A percentile compares a stretch with the other conserved stretches of the same genome.
Conservation (phyloP, 2,113 vertebrate genomes). For the Xiphophorus maculatus region DNA sequence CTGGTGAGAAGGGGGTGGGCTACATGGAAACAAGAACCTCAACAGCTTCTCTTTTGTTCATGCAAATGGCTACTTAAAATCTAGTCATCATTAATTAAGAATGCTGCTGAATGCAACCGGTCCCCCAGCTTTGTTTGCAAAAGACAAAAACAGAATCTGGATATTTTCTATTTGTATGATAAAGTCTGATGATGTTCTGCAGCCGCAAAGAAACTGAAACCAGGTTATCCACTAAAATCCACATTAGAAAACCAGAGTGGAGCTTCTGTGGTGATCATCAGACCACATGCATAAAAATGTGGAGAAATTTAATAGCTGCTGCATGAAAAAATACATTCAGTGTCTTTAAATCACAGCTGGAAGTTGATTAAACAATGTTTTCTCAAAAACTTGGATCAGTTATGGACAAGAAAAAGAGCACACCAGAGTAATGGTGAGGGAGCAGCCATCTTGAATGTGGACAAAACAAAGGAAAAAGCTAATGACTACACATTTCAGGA, state of each 20-base stretch:
- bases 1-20: not conserved
- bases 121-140: not conserved
- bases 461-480: too few species aligned
- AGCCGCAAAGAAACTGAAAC: not conserved
- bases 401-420: too few species aligned
- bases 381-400: not conserved
- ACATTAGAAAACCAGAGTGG: not conserved
- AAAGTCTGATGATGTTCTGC: not conserved
- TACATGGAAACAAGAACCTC: not conserved
- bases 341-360: not conserved
- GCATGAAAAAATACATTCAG: not conserved
- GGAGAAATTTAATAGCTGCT: not conserved
- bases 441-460: too few species aligned
- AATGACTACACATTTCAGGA: too few species aligned
- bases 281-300: not conserved
- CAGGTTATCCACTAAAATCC: not conserved
- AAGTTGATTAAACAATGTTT: not conserved
- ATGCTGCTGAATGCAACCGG: not conserved
- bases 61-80: not conserved
- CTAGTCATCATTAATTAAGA: not conserved
- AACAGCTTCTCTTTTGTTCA: not conserved
- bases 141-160: not conserved
- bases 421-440: too few species aligned
- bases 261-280: not conserved
- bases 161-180: too few species aligned